Base-by-base conservation (phyloP, 2,113 vertebrate species). In the Neotoma lepida region DNA sequence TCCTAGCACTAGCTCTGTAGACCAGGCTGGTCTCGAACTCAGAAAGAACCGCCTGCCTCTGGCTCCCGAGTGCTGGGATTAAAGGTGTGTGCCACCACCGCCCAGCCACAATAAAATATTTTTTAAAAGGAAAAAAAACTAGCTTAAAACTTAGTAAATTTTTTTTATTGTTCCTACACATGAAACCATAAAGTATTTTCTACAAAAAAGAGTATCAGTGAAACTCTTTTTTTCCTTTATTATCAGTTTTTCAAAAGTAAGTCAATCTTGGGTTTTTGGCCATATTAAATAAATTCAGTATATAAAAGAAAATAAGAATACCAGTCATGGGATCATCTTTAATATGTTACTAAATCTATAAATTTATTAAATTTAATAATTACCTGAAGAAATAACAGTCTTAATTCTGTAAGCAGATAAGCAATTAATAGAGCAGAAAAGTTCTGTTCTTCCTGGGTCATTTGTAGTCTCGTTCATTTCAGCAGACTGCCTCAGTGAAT, bases 361-460 rank as follows among this genome's bases (percentile, higher is more conserved):
- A 85, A 93, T 90, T 22, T 87, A 77, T 70, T 49, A 78, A 95
- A 95, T 87, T 85, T 94, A 90, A 82, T 91, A 30, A 93, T 95
- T 98, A 99, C 99, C 99, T 98, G 99, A 98, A 64, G 99, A 98
- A 94, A 98, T 99, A 97, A 99, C 99, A 33, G 98, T 97, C 98
- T 99, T 99, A 51, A 99, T 99, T 98, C 98, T 99, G 92, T 99
- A 98, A 0, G 99, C 99, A 91, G 99, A 99, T 97, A 99, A 98
- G 94, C 99, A 99, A 95, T 99, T 99, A 96, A 99, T 97, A 93
- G 99, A 99, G 90, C 99, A 99, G 97, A 99, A 99, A 54, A 99
- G 98, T 74, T 99, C 99, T 0, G 98, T 98, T 56, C 98, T 98
- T 94, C 99, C 99, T 51, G 99, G 97, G 5, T 93, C 97, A 98